Evolutionary conservation across 2,113 vertebrate species (phyloP), one percentile per base, ranked within the genome.

Genomic region (Lutjanus erythropterus): DNA sequence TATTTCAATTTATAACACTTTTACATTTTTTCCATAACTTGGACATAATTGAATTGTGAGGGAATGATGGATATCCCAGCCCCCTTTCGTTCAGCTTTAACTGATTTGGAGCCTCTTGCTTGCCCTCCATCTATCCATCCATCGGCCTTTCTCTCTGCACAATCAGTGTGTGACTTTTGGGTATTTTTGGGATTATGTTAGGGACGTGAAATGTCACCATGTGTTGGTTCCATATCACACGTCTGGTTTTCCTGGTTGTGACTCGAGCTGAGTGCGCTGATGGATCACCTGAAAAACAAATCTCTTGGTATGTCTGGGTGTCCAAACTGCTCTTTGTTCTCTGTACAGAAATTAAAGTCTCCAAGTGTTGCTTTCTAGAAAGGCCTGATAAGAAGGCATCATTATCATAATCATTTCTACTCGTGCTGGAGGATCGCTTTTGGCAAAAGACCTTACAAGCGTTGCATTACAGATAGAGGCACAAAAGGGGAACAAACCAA

Each of bases 1-100:
- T 71, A 66, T 86, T 85, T 87, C 64, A 53, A 37, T 73, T 83
- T 82, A 74, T 80, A 85, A 83, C 61, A 64, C 46, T 88, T 89
- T n/a, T n/a, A n/a, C 90, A 89, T 73, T 58, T 89, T 90, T 91
- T 89, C 91, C 90, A 90, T 73, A 87, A 91, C 80, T 89, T 78
- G 62, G 69, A 83, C 68, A 76, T 92, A 90, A 93, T 89, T 91
- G 88, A 84, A 90, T 87, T 88, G 78, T 71, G 69, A 85, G 55
- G 58, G 75, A 69, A 35, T 93, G 87, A 94, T 93, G 67, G 73
- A 87, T 90, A 92, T 93, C 75, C 86, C 94, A 94, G 91, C 66
- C 47, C 52, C 33, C 31, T 29, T 61, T 71, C 9, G 29, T 86
- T 86, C 71, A 84, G 46, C 64, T 82, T 71, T 70, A 61, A 80